Percentiles rank a stretch among this genome's conserved stretches.
Conservation (phyloP, 2,113 vertebrate genomes). For the Triplophysa tibetana region DNA sequence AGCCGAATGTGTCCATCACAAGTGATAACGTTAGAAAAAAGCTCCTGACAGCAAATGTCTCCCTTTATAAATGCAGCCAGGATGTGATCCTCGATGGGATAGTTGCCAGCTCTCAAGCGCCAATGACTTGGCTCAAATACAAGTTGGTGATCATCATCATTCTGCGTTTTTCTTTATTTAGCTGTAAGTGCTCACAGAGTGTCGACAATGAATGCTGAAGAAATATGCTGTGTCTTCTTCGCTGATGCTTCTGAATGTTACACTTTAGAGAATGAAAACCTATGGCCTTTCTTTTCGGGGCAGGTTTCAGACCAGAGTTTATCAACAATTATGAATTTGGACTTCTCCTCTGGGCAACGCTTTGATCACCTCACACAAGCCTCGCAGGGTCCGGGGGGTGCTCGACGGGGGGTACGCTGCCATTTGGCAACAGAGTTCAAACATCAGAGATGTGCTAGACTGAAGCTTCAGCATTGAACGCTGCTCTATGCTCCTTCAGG, state of each 20-base stretch:
- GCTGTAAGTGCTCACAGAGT: background rate
- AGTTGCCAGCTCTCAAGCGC: background rate
- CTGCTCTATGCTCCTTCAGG: background rate
- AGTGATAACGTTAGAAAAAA: background rate
- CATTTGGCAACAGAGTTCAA: conserved; percentile 28
- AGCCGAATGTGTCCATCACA: background rate
- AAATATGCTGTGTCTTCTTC: background rate
- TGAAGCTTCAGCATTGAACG: background rate
- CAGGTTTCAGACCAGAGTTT: conserved; percentile 7
- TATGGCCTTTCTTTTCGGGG: conserved; percentile 3
- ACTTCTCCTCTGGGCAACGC: conserved; percentile 29
- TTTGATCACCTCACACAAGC: conserved; percentile 33
- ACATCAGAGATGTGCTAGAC: conserved; percentile 25
- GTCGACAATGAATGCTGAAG: background rate
- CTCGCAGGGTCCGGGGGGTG: conserved; percentile 17
- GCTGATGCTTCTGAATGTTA: background rate
- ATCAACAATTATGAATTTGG: background rate
- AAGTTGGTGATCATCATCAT: background rate
- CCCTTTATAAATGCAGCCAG: background rate
- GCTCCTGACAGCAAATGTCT: background rate
- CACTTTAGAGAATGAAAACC: background rate
- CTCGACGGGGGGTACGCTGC: conserved; percentile 12
- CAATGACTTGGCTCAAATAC: background rate
- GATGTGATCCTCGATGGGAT: background rate
- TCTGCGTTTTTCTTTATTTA: background rate